phyloP scores from a whole-genome alignment of 2,113 vertebrate species.

The Kobus ellipsiprymnus region DNA sequence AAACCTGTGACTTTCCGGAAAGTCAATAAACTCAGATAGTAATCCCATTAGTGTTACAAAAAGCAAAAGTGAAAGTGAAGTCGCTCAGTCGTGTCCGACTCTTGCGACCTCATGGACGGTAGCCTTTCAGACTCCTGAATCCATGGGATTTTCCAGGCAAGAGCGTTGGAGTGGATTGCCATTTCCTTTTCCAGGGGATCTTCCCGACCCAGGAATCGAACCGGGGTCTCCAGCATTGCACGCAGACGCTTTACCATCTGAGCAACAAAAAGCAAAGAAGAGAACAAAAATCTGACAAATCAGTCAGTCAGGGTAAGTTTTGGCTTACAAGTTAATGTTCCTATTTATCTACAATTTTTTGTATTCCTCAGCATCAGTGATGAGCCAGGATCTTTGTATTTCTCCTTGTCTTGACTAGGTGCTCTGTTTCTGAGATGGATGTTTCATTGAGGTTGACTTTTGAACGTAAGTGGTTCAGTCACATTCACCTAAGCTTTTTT shows the following conservation, averaged over 20 bases:
- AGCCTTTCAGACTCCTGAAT: too few relatives aligned
- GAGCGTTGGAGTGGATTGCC: too few relatives aligned
- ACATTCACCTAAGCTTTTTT: not conserved
- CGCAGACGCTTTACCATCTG: too few relatives aligned
- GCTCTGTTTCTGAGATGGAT: not conserved
- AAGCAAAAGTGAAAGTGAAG: not conserved
- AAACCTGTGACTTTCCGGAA: not conserved
- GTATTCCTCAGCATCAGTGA: not conserved
- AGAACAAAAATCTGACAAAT: not conserved
- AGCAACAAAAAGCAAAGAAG: too few relatives aligned
- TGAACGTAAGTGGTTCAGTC: not conserved
- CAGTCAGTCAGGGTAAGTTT: not conserved
- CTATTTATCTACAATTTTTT: not conserved
- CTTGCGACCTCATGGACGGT: too few relatives aligned
- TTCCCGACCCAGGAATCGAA: too few relatives aligned
- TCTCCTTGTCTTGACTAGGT: not conserved
- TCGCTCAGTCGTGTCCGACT: too few relatives aligned
- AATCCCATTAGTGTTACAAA: not conserved
- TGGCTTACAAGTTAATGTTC: not conserved
- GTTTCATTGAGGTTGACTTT: not conserved
- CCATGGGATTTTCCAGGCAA: too few relatives aligned
- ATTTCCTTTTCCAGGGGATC: too few relatives aligned
- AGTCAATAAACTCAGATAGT: not conserved
- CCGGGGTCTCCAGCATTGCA: fast-evolving
- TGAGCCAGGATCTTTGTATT: not conserved